A percentile compares a stretch with the other conserved stretches of the same genome.
These are phyloP conservation scores for Parapsyche elsis DNA, from an alignment of 1,140 invertebrate species.

Conservation along the genomic window DNA sequence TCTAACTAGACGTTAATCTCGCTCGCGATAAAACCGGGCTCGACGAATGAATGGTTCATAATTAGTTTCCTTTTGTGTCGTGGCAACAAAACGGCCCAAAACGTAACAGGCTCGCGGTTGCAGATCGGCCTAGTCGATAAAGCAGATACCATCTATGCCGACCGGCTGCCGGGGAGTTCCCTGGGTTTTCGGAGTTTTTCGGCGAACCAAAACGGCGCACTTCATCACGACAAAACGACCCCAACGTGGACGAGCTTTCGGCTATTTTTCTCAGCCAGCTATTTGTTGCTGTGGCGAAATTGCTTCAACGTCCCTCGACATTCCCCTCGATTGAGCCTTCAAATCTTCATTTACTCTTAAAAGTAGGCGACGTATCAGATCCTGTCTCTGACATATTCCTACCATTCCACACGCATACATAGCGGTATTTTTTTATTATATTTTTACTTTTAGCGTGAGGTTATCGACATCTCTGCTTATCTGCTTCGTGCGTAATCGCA, in stretches of 20 bases:
- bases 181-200: not conserved
- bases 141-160: slow-evolving; percentile 14
- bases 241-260: not conserved
- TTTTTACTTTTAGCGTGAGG: too few species aligned
- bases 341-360: too few species aligned
- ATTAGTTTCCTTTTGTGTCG: slow-evolving; percentile 55
- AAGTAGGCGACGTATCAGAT: too few species aligned
- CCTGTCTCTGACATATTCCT: not conserved
- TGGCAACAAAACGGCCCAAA: slow-evolving; percentile 52
- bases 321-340: too few species aligned
- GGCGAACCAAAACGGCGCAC: not conserved
- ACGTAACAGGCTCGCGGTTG: slow-evolving; percentile 19
- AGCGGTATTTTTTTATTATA: too few species aligned
- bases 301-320: too few species aligned
- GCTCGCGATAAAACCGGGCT: slow-evolving; percentile 49
- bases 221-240: slow-evolving; percentile 12
- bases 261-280: too few species aligned
- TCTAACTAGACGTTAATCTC: slow-evolving; percentile 44
- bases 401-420: too few species aligned
- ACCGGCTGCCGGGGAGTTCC: not conserved
- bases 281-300: too few species aligned
- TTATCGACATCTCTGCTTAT: not conserved
- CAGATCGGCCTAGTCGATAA: slow-evolving; percentile 19
- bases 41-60: slow-evolving; percentile 52
- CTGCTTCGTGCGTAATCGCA: not conserved